Evolutionary conservation across 2,113 vertebrate genomes (phyloP).

Genomic region (Oncorhynchus keta): DNA sequence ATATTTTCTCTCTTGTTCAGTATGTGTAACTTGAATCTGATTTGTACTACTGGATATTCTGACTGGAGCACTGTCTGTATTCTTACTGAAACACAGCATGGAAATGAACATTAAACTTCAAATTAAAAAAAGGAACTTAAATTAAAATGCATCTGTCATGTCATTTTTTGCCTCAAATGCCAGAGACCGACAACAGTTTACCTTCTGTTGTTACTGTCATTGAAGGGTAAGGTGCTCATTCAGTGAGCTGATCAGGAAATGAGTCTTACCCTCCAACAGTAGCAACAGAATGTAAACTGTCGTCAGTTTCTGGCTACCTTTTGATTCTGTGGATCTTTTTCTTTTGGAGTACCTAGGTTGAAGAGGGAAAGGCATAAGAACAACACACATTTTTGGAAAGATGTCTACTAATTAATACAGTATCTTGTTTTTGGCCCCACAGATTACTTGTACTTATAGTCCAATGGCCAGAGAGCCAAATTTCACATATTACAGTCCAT

Average conservation of each 20-base stretch:
- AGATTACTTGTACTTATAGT: neutral
- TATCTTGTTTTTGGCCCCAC: too few species aligned
- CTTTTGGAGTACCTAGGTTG: too few species aligned
- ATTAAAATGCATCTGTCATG: constrained; percentile 69
- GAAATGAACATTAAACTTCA: constrained; percentile 84
- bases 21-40: constrained; percentile 99
- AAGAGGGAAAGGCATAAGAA: too few species aligned
- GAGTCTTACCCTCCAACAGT: too few species aligned
- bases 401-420: too few species aligned
- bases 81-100: constrained; percentile 99
- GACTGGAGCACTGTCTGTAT: constrained; percentile 91
- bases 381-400: too few species aligned
- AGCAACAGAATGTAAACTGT: too few species aligned
- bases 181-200: neutral
- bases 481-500: too few species aligned
- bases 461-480: too few species aligned
- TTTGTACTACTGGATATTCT: constrained; percentile 99
- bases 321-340: too few species aligned
- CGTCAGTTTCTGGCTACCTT: too few species aligned
- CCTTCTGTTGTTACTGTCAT: neutral
- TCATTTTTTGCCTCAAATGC: neutral
- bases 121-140: constrained; percentile 73
- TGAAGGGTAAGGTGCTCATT: neutral
- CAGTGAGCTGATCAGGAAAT: too few species aligned
- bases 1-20: constrained; percentile 73